phyloP scores from a whole-genome alignment of 2,797 vertebrate species.

The Centroberyx gerrardi region DNA sequence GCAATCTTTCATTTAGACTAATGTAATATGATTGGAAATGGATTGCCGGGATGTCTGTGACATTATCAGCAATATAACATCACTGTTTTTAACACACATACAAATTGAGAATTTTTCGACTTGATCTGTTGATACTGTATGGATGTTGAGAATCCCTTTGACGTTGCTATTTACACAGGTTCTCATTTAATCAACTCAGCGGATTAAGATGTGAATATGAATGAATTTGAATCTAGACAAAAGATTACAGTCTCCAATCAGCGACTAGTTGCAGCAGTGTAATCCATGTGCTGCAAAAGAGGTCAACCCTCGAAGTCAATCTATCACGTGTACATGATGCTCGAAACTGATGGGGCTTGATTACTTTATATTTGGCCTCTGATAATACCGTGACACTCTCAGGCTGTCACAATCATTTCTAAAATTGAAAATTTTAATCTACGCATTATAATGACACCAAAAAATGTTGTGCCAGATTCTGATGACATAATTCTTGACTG shows the following conservation, averaged over 20 bases:
- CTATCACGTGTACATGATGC: no score
- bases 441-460: no score
- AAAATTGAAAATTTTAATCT: no score
- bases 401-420: no score
- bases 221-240: constrained; percentile 2
- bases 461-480: no score
- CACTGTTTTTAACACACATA: constrained; percentile 39
- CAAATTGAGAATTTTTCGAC: constrained; percentile 37
- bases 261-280: not conserved
- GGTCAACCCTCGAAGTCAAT: constrained; percentile 7
- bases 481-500: no score
- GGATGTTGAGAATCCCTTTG: constrained; percentile 22
- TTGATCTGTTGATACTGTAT: constrained; percentile 35
- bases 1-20: constrained; percentile 34
- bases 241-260: constrained; percentile 13
- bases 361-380: no score
- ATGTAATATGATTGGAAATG: constrained; percentile 52
- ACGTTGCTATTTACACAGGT: constrained; percentile 32
- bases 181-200: constrained; percentile 17
- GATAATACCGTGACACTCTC: no score
- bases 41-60: constrained; percentile 43
- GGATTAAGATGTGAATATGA: constrained; percentile 43
- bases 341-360: no score
- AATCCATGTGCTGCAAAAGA: not conserved
- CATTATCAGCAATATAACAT: constrained; percentile 30